phyloP scores from a whole-genome alignment of 2,797 vertebrate genomes.

The Sebastes cheni region DNA sequence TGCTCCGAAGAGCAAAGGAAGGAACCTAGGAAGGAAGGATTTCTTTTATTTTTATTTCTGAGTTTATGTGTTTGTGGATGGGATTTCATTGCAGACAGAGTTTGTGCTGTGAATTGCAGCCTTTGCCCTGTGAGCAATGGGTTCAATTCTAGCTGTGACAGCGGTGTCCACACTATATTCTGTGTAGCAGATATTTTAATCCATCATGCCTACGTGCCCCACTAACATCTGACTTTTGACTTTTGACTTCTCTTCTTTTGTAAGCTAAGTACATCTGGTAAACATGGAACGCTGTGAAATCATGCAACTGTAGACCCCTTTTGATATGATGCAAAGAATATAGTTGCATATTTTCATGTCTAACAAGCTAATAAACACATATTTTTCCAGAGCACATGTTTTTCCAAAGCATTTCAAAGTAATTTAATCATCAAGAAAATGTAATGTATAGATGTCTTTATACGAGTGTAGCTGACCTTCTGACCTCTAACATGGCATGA shows the following conservation, averaged over 20 bases:
- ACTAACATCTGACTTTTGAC: conserved; percentile 12
- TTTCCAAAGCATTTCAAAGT: background rate
- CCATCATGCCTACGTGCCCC: conserved; percentile 54
- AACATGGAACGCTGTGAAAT: background rate
- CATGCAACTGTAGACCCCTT: background rate
- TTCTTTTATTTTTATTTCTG: background rate
- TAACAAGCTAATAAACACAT: background rate
- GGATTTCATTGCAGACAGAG: conserved; percentile 42
- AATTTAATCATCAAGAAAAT: conserved; percentile 2
- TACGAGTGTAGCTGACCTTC: background rate
- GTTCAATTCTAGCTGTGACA: conserved; percentile 68
- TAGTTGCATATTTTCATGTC: background rate
- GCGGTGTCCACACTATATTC: conserved; percentile 63
- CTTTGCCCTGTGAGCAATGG: conserved; percentile 72
- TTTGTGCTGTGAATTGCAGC: conserved; percentile 42
- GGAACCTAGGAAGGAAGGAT: background rate
- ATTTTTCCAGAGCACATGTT: background rate
- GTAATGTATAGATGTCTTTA: background rate
- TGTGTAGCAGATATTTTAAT: conserved; percentile 72
- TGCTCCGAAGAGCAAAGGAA: background rate
- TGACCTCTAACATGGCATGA: background rate
- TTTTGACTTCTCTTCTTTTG: conserved; percentile 9
- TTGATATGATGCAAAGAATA: background rate
- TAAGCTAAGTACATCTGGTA: background rate
- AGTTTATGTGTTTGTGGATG: conserved; percentile 12